These are phyloP conservation scores for Asarcornis scutulata DNA, from an alignment of 2,113 vertebrate species.

Conservation along the genomic window DNA sequence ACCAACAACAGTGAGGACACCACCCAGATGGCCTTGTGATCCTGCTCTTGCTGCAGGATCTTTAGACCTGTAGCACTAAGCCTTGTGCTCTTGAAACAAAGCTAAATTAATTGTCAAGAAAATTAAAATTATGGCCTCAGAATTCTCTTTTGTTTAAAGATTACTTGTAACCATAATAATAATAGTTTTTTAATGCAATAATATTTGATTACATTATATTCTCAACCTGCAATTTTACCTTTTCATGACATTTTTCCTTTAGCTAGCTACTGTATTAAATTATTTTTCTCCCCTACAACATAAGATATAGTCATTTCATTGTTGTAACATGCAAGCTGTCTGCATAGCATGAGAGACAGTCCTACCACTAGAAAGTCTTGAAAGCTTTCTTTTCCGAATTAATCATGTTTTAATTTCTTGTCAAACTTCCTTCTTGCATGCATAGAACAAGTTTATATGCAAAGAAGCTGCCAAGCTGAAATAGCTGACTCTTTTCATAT, in stretches of 20 bases:
- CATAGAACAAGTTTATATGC: not conserved
- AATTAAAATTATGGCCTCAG: not conserved
- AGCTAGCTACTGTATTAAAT: not conserved
- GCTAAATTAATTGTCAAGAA: not conserved
- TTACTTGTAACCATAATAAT: not conserved
- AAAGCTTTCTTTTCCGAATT: not conserved
- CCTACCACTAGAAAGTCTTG: not conserved
- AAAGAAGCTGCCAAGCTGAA: not conserved
- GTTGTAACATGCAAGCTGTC: not conserved
- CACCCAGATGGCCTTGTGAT: not conserved
- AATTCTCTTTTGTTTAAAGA: not conserved
- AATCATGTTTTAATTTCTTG: not conserved
- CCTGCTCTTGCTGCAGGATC: not conserved
- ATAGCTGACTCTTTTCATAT: not conserved
- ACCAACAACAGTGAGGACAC: rapidly evolving
- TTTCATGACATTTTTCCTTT: not conserved
- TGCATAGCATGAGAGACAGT: not conserved
- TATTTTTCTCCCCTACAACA: not conserved
- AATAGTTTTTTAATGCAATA: not conserved
- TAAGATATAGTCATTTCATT: not conserved
- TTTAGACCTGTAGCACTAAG: not conserved
- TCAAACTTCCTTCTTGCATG: not conserved
- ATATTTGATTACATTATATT: not conserved
- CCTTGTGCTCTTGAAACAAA: not conserved
- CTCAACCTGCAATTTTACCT: not conserved